Evolutionary conservation across 2,888 invertebrate species (phyloP).

Genomic region (Leucozona laternaria): DNA sequence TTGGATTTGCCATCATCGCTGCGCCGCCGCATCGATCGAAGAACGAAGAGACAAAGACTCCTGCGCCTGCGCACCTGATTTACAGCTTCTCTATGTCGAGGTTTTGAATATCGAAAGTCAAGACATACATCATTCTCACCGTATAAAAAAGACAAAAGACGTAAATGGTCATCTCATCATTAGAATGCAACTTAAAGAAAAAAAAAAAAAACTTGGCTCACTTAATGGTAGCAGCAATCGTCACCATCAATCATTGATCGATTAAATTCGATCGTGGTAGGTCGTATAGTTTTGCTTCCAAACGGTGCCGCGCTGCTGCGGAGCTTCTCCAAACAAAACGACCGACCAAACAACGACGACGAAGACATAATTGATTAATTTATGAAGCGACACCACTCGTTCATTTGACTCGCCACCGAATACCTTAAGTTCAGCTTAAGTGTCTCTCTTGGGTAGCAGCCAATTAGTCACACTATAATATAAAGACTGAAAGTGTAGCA

Average conservation of each 20-base stretch:
- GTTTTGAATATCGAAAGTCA: conserved; percentile 75
- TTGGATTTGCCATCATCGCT: conserved; percentile 43
- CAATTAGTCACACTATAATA: conserved; percentile 72
- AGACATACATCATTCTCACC: conserved; percentile 60
- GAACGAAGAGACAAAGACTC: conserved; percentile 48
- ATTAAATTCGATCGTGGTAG: conserved; percentile 62
- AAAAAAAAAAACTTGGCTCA: conserved; percentile 6
- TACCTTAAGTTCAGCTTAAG: conserved; percentile 64
- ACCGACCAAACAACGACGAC: conserved; percentile 5
- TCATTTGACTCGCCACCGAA: conserved; percentile 41
- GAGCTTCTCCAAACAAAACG: conserved; percentile 45
- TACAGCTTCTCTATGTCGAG: conserved; percentile 39
- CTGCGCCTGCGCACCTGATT: conserved; percentile 66
- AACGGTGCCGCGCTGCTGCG: neutral
- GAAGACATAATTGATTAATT: conserved; percentile 77
- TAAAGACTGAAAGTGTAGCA: conserved; percentile 63
- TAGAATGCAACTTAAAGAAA: conserved; percentile 42
- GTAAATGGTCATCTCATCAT: conserved; percentile 73
- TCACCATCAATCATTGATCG: conserved; percentile 66
- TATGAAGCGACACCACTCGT: conserved; percentile 67
- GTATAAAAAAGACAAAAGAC: conserved; percentile 58
- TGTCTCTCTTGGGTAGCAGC: conserved; percentile 35
- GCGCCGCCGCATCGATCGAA: neutral
- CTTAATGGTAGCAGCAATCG: conserved; percentile 65
- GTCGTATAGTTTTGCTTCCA: conserved; percentile 24